These are phyloP conservation scores for Spilosoma lubricipeda DNA, from an alignment of 2,888 invertebrate genomes.

Conservation along the genomic window DNA sequence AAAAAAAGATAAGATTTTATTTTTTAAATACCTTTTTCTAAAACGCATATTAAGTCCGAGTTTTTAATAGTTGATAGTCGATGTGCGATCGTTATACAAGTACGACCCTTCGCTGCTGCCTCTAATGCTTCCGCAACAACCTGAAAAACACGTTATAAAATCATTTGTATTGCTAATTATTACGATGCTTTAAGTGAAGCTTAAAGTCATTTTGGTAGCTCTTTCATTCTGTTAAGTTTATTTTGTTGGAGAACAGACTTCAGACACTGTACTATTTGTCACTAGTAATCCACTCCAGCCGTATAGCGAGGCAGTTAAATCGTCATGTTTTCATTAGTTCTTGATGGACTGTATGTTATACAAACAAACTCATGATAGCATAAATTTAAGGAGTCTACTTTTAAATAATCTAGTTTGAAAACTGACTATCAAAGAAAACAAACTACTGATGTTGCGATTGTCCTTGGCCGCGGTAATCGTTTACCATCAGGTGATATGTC, in stretches of 20 bases:
- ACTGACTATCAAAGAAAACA: no score
- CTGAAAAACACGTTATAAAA: constrained; percentile 57
- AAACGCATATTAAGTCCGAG: constrained; percentile 93
- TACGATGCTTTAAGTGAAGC: neutral
- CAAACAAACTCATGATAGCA: neutral
- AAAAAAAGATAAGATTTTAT: neutral
- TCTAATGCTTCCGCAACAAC: constrained; percentile 94
- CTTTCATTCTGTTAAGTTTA: neutral
- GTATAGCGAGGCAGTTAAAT: neutral
- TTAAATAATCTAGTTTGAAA: no score
- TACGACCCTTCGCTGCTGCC: constrained; percentile 92
- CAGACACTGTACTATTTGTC: neutral
- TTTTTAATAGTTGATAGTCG: constrained; percentile 94
- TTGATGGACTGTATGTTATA: neutral
- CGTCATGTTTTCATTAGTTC: neutral
- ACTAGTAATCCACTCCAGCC: neutral
- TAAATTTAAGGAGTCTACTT: neutral
- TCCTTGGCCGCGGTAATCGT: no score
- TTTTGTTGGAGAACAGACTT: neutral
- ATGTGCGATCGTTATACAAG: constrained; percentile 95
- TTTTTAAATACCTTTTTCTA: constrained; percentile 88
- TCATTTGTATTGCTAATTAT: neutral
- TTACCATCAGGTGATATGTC: no score
- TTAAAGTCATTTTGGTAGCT: no score
- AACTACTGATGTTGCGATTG: no score